These are phyloP conservation scores for Eremophila alpestris DNA, from an alignment of 2,797 vertebrate genomes.

Conservation along the genomic window DNA sequence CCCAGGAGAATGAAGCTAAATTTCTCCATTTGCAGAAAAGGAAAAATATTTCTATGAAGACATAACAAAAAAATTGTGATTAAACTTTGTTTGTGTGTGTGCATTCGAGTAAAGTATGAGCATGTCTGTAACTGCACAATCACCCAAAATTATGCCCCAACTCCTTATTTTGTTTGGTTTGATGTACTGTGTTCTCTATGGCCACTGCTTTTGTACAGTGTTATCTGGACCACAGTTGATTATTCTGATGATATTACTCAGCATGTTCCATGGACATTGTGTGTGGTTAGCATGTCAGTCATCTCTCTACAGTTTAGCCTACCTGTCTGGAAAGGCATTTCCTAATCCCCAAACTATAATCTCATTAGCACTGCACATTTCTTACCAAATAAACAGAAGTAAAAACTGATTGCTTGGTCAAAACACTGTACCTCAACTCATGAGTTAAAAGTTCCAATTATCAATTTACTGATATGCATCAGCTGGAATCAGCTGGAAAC, in stretches of 20 bases:
- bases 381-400: constrained; percentile 39
- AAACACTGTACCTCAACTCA: not conserved
- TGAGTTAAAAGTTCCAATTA: not conserved
- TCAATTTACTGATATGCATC: not conserved
- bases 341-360: constrained; percentile 17
- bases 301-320: not conserved
- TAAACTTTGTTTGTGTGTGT: not conserved
- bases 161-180: not conserved
- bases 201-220: not conserved
- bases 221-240: not conserved
- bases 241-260: constrained; percentile 13
- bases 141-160: not conserved
- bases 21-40: not conserved
- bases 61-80: not conserved
- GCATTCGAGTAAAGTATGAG: not conserved
- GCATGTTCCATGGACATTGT: not conserved
- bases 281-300: not conserved
- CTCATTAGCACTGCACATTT: constrained; percentile 10
- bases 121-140: not conserved
- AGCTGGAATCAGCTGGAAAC: not conserved
- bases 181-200: not conserved
- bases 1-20: not conserved
- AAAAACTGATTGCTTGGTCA: not conserved
- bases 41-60: not conserved
- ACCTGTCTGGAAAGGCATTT: constrained; percentile 22